Conservation (phyloP, 2,113 vertebrate genomes). For the Hippopotamus amphibius region DNA sequence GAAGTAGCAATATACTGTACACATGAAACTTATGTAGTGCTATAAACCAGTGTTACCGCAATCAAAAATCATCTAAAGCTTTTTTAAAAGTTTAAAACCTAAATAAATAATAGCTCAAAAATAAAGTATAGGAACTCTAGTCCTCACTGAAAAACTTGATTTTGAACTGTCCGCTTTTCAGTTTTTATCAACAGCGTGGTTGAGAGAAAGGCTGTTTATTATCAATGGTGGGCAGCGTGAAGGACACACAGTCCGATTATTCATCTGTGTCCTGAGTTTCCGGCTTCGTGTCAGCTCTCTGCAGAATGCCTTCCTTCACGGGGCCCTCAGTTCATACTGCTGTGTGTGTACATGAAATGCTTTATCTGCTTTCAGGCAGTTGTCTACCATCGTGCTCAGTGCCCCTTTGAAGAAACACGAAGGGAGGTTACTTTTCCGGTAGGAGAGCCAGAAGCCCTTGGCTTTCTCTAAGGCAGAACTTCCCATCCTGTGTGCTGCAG, state of each 20-base stretch:
- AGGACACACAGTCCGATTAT: accelerated
- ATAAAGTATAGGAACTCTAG: neutral
- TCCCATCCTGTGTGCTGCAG: too few species aligned
- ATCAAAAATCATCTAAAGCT: neutral
- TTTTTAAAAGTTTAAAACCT: neutral
- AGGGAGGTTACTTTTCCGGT: neutral
- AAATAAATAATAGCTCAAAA: neutral
- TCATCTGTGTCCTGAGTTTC: neutral
- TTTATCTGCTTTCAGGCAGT: neutral
- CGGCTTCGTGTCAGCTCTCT: neutral
- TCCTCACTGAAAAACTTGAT: neutral
- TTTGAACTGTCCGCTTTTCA: neutral
- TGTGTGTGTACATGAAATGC: neutral
- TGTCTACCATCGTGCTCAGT: neutral
- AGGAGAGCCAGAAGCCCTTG: neutral
- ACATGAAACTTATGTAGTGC: neutral
- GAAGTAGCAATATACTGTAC: neutral
- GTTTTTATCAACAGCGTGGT: neutral
- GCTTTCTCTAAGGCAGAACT: neutral
- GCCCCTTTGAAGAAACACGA: neutral
- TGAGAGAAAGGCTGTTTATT: neutral
- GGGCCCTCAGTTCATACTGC: neutral
- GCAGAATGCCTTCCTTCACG: neutral
- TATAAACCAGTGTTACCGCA: neutral
- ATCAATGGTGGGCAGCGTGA: neutral